Conservation (phyloP, 2,888 invertebrate genomes). For the Cephus rjabovi region DNA sequence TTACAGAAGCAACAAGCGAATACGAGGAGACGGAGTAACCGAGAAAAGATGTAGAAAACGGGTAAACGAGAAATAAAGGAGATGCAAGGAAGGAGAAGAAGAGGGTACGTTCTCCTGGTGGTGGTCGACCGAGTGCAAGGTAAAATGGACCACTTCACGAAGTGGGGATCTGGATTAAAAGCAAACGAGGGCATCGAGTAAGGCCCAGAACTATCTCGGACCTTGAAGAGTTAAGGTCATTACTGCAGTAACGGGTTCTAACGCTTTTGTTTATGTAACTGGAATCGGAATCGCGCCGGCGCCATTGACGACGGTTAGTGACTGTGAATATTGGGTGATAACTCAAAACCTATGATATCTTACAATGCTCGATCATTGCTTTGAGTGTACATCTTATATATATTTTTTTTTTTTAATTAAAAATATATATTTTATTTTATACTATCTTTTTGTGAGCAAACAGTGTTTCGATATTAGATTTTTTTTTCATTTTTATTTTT, state of each 20-base stretch:
- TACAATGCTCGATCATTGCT: constrained; percentile 17
- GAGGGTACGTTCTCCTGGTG: constrained; percentile 9
- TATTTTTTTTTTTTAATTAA: constrained; percentile 3
- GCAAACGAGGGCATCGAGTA: constrained; percentile 66
- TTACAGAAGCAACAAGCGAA: background rate
- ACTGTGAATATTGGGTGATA: constrained; percentile 10
- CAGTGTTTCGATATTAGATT: background rate
- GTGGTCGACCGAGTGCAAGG: constrained; percentile 50
- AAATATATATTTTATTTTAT: background rate
- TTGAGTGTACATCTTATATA: background rate
- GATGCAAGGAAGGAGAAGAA: constrained; percentile 12
- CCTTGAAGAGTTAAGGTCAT: constrained; percentile 62
- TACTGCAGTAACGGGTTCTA: constrained; percentile 36
- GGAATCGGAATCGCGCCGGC: constrained; percentile 15
- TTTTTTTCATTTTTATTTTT: background rate
- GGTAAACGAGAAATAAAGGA: background rate
- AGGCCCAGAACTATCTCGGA: constrained; percentile 64
- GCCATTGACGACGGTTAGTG: constrained; percentile 21
- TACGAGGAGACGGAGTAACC: background rate
- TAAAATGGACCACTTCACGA: constrained; percentile 63
- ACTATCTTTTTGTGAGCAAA: background rate
- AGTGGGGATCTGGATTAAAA: constrained; percentile 67
- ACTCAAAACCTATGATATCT: background rate
- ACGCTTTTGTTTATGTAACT: constrained; percentile 36
- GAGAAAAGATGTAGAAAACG: background rate